Base-by-base conservation (phyloP, 2,888 invertebrate genomes). In the Drosophila diplacantha region DNA sequence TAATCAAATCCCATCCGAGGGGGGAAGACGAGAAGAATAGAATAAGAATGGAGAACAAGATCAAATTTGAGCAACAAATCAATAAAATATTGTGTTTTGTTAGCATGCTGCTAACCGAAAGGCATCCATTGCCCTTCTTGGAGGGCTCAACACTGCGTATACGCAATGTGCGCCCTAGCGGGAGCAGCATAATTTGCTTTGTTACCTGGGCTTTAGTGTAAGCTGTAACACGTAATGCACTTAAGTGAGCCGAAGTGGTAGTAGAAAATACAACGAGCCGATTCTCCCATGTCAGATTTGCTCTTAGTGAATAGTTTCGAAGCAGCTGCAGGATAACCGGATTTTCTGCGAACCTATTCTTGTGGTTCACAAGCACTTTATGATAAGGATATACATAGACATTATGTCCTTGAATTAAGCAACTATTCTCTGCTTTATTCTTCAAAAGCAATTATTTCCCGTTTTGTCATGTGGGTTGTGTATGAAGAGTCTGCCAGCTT, bases 1-100 rank as follows among this genome's bases (percentile, higher is more conserved):
- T 62, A 68, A 68, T 68, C 69, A 62, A 68, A 68, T 69, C 47
- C 43, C 37, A 26, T 53, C 43, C 50, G 39, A 34, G 29, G 29
- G 29, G 37, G 60, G n/a, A 22, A 5, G n/a, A 29, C 14, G 22
- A 61, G 32, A 22, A 29, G 20, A 34, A 47, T 26, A 12, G 32
- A 29, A 68, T 52, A 55, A 43, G 65, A 55, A 44, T 54, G 38
- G 50, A 20, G 59, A 63, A 52, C 69, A 63, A 74, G 49, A 63
- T 78, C 70, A 77, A 54, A 32, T 69, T 72, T 67, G 60, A 59
- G 59, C 60, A 52, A 38, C 61, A 72, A 75, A 81, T 81, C 75
- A 75, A 70, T 81, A 70, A 55, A 56, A 49, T 67, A 50, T 38
- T 69, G 49, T 35, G 47, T 55, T 35, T 54, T 49, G 56, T 37